phyloP scores from a whole-genome alignment of 2,113 vertebrate genomes.

The Zapornia atra region DNA sequence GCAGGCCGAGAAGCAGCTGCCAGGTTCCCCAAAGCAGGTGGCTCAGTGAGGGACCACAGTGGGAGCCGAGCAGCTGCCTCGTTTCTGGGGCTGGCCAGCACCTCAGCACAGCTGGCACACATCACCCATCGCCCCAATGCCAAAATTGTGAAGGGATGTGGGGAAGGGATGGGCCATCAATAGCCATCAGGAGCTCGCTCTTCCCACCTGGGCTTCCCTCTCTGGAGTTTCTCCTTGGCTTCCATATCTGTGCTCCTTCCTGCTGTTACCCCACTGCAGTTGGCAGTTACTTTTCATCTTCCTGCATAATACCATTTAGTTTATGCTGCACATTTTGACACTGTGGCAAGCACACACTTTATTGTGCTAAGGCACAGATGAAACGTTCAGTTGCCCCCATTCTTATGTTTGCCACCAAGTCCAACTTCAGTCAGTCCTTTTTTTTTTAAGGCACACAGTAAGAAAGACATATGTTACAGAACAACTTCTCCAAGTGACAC shows the following conservation, averaged over 20 bases:
- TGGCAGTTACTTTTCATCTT: background rate
- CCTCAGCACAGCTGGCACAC: fast-evolving
- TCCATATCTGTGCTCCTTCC: background rate
- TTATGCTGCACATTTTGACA: background rate
- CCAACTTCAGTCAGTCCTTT: background rate
- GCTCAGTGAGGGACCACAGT: too few relatives aligned
- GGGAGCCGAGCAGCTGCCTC: background rate
- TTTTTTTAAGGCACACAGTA: background rate
- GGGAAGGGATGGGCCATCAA: background rate
- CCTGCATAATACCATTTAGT: background rate
- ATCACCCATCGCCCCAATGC: fast-evolving
- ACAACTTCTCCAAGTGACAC: background rate
- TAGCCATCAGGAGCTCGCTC: background rate
- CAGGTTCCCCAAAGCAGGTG: background rate
- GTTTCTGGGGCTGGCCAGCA: background rate
- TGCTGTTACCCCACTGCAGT: background rate
- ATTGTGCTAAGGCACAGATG: background rate
- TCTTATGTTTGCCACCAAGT: background rate
- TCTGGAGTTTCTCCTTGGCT: background rate
- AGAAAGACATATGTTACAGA: background rate
- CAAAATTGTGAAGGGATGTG: background rate
- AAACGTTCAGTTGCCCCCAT: background rate
- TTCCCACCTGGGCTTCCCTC: background rate
- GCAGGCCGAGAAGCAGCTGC: background rate
- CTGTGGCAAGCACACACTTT: background rate